Evolutionary conservation across 2,888 invertebrate species (phyloP), one percentile per base, ranked within the genome.

Genomic region (Dendrolimus houi): DNA sequence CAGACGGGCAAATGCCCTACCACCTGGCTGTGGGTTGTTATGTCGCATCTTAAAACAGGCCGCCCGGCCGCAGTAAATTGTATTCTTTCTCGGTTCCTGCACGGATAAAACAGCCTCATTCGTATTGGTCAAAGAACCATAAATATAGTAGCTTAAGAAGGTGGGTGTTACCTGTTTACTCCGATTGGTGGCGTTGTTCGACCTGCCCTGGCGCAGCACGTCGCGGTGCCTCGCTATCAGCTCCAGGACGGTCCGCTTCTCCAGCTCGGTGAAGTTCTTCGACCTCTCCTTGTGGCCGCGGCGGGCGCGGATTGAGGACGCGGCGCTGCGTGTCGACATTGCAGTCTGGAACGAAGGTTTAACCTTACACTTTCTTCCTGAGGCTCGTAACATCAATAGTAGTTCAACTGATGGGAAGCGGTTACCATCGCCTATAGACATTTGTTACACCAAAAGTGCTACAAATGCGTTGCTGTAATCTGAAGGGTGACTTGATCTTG

Each of bases 211-310:
- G n/a, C 88, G 79, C 70, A 91, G 76, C 72, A 91, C 91, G 82
- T 91, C 91, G 47, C 90, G 76, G 73, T 91, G 90, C 8, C 87
- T 71, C 59, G 87, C 87, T 61, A 91, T 91, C 67, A 90, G 83
- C 78, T 91, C 91, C 17, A 91, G 83, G 57, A 91, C 90, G 41
- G 90, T 91, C 29, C 87, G 67, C 68, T 91, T 91, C 83, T 91
- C 91, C 75, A 89, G 80, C 70, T 91, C 90, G 57, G 90, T 89
- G 83, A 91, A 91, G 84, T 91, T 91, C 72, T 91, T 91, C 59
- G 89, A 89, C 63, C 91, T 85, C 77, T 91, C 91, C 79, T 91
- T 91, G 83, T 90, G 90, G 58, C 89, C 89, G 76, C 91, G 90
- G 62, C 88, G 85, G 62, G 86, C 86, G 73, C 88, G 81, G 69